phyloP scores from a whole-genome alignment of 1,140 invertebrate genomes.

The Apis laboriosa region DNA sequence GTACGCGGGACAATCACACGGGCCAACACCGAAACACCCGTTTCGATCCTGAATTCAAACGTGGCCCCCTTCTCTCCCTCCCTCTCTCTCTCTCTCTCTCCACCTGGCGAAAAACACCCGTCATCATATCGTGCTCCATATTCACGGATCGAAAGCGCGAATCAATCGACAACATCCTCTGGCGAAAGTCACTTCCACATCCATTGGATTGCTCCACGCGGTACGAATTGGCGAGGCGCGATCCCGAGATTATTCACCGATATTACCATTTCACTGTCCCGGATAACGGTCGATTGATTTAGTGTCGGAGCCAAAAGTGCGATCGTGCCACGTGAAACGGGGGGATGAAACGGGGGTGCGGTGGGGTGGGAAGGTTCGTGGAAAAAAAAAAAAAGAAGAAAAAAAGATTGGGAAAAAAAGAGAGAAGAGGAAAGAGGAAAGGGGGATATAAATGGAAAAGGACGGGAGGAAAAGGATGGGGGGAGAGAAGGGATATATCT shows the following conservation, averaged over 20 bases:
- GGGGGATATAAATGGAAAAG: not conserved
- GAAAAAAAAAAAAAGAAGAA: not conserved
- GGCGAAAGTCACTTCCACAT: constrained; percentile 9
- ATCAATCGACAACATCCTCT: constrained; percentile 12
- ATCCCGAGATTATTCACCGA: constrained; percentile 44
- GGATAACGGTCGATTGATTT: constrained; percentile 64
- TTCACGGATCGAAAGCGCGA: not conserved
- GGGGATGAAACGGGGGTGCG: constrained; percentile 31
- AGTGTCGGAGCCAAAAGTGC: constrained; percentile 29
- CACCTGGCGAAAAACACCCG: not conserved
- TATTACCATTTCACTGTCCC: constrained; percentile 54
- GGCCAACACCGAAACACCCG: not conserved
- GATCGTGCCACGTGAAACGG: constrained; percentile 20
- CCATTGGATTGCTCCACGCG: not conserved
- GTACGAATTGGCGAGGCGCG: constrained; percentile 13
- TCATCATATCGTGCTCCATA: not conserved
- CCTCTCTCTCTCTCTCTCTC: not conserved
- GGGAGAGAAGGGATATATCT: not conserved
- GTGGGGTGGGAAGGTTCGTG: not conserved
- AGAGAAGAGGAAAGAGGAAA: too few relatives aligned
- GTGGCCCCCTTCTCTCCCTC: too few relatives aligned
- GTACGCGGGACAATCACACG: not conserved
- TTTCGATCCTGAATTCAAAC: not conserved
- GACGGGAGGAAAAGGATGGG: too few relatives aligned
- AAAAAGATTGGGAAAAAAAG: not conserved